A percentile compares a stretch with the other conserved stretches of the same genome.
phyloP scores from a whole-genome alignment of 2,888 invertebrate genomes.

The Phengaris arion region DNA sequence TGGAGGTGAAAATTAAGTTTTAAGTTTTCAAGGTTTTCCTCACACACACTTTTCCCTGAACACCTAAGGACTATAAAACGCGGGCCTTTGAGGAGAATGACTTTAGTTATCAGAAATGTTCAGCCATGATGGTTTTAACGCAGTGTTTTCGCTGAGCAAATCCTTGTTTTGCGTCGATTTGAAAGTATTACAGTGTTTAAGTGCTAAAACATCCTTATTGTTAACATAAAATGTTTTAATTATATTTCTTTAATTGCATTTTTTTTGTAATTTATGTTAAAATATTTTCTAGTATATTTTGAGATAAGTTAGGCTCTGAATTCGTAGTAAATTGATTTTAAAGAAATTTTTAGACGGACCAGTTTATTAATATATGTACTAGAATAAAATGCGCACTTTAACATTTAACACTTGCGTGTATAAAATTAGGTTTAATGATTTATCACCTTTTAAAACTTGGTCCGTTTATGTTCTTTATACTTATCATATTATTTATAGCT shows the following conservation, averaged over 20 bases:
- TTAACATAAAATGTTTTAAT: no score
- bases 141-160: no score
- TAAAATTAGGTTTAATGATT: neutral
- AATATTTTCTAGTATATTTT: no score
- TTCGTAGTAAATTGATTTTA: no score
- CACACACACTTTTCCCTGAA: neutral
- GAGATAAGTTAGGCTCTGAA: no score
- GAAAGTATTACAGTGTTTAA: no score
- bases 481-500: neutral
- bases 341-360: no score
- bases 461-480: neutral
- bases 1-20: neutral
- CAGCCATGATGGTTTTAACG: no score
- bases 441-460: constrained; percentile 5
- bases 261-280: no score
- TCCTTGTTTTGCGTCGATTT: no score
- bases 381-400: neutral
- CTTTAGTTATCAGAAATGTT: neutral
- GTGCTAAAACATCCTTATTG: no score
- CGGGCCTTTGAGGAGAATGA: neutral
- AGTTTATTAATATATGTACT: neutral
- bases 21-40: neutral
- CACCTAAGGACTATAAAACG: neutral
- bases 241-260: no score
- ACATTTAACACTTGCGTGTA: constrained; percentile 8